Percentiles rank a stretch among this genome's conserved stretches.
phyloP scores from a whole-genome alignment of 2,888 invertebrate genomes.

The Drosophila antonietae region DNA sequence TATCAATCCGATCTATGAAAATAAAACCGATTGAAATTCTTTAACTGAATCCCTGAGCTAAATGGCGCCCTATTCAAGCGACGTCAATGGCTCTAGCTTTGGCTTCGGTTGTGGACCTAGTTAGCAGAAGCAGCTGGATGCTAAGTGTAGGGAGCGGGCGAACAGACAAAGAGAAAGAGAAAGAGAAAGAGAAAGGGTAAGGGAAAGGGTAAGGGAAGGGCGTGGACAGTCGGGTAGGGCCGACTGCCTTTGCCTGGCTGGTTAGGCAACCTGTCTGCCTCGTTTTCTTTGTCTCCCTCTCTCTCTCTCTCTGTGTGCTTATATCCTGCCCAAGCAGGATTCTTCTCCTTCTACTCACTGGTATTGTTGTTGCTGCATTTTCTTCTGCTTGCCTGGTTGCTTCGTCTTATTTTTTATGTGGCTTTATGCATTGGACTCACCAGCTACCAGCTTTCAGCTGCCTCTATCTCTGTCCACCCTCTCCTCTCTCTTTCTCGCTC shows the following conservation, averaged over 20 bases:
- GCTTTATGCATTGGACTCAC: constrained; percentile 49
- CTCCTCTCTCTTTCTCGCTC: neutral
- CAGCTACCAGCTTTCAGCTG: neutral
- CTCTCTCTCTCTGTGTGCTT: constrained; percentile 16
- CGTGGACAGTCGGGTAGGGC: neutral
- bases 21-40: neutral
- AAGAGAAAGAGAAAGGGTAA: neutral
- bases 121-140: constrained; percentile 8
- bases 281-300: constrained; percentile 54
- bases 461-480: neutral
- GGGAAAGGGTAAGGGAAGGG: neutral
- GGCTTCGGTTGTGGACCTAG: constrained; percentile 20
- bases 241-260: constrained; percentile 1
- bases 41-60: neutral
- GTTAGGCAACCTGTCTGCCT: constrained; percentile 41
- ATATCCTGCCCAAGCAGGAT: constrained; percentile 39
- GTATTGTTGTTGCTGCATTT: constrained; percentile 23
- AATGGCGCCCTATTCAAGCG: constrained; percentile 19
- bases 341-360: neutral
- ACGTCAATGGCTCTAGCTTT: constrained; percentile 33
- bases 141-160: neutral
- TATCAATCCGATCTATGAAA: neutral
- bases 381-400: constrained; percentile 23
- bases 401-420: constrained; percentile 65
- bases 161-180: neutral